phyloP scores from a whole-genome alignment of 2,797 vertebrate genomes.

The Picus viridis region DNA sequence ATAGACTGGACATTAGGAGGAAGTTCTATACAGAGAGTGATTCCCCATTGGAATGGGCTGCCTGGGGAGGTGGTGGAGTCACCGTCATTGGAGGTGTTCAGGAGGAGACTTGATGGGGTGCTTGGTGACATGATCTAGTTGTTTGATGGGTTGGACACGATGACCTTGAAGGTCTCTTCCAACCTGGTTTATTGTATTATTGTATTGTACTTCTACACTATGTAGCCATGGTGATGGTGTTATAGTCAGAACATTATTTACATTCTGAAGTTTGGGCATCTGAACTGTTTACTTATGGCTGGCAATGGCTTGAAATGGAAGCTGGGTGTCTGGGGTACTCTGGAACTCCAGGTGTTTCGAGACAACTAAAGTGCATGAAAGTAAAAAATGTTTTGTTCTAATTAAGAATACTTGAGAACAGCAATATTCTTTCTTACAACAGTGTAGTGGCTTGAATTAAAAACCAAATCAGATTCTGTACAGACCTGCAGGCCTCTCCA shows the following conservation, averaged over 20 bases:
- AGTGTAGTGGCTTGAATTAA: neutral
- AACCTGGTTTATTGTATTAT: too few species aligned
- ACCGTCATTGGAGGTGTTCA: too few species aligned
- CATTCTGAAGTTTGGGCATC: neutral
- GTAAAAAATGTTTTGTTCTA: neutral
- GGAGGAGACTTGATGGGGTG: too few species aligned
- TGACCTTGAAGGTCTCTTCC: too few species aligned
- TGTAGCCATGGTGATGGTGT: neutral
- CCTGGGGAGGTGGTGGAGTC: too few species aligned
- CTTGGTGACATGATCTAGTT: too few species aligned
- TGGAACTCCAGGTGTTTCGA: neutral
- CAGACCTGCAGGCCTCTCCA: conserved; percentile 88
- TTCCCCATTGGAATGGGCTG: too few species aligned
- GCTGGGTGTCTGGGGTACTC: neutral
- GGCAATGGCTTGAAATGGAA: neutral
- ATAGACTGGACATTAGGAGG: too few species aligned
- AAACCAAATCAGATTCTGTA: conserved; percentile 3
- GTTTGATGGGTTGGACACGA: too few species aligned
- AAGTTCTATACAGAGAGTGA: too few species aligned
- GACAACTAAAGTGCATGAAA: neutral
- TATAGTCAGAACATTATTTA: neutral
- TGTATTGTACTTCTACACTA: neutral
- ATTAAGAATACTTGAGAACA: neutral
- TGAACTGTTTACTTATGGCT: neutral
- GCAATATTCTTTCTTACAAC: neutral